Evolutionary conservation across 2,113 vertebrate genomes (phyloP), one percentile per base, ranked within the genome.

Genomic region (Scortum barcoo): DNA sequence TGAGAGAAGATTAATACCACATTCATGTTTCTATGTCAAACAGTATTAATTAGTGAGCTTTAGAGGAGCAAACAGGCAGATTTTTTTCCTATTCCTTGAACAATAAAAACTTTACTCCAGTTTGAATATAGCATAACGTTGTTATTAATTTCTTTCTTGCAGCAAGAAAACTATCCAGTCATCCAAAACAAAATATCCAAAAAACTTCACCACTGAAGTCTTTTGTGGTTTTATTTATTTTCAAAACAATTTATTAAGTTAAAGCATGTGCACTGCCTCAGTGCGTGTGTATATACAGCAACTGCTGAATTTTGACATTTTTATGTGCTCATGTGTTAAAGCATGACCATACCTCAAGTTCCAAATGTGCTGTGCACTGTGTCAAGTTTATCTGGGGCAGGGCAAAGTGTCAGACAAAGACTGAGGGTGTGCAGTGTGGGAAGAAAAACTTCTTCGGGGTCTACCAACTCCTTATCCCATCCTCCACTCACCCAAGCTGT

Each of bases 401-500:
- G 38, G 33, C 70, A 48, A n/a, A 73, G 53, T 40, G 24, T 36
- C 26, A 70, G 44, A 83, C 80, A 84, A 81, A 81, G 65, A 61
- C 62, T 30, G 67, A 63, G 80, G 50, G 28, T 54, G 56, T 53
- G 48, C 28, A 73, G 57, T 68, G 44, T 63, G 72, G 62, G 67
- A 78, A 48, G 65, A 17, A 68, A 67, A 81, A 75, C 9, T 2
- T 66, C 66, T 56, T 68, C 14, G 60, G 51, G 51, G 61, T 54
- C 28, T 53, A 53, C n/a, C 61, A 79, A 62, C 74, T 88, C 79
- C 63, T 84, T 63, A 40, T 67, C 76, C 90, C 86, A 72, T 83
- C 88, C 91, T 91, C 88, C 84, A 88, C 88, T 72, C 54, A 66
- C 74, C 30, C 65, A 85, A 56, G 78, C 83, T 83, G 76, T 14